Evolutionary conservation across 2,797 vertebrate species (phyloP), one percentile per base, ranked within the genome.

Genomic region (Micropoecilia bifurca): DNA sequence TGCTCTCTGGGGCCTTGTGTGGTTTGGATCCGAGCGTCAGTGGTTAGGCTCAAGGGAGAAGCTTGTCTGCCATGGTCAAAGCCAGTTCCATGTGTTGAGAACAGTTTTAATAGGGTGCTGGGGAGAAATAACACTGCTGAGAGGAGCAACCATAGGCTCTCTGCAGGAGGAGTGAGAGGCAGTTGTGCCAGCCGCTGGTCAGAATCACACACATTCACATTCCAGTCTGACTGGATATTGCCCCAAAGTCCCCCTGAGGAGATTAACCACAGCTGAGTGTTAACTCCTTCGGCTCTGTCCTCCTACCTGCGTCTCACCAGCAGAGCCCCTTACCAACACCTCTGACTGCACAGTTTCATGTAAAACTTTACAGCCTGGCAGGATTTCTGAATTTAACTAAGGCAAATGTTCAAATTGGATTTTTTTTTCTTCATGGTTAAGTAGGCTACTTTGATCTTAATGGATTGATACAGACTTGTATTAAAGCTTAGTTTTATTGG

Each of bases 201-300:
- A 92, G 85, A 94, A 89, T 94, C 90, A 88, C 91, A 93, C 91
- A 93, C 89, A 92, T 93, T 93, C 92, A 75, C 94, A 95, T 95
- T 95, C 94, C 94, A 91, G 81, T 93, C 93, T 92, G 94, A 94
- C 92, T 92, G 93, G 92, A 94, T 94, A 93, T 92, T 89, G 89
- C 91, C 92, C 90, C 92, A 92, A 93, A 93, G 88, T 94, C 90
- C 88, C 92, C 91, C 91, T 85, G 90, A 94, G 92, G 91, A 93
- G 92, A 93, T 95, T 93, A 94, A 88, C 85, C 89, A 87, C 81
- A 82, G 86, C 82, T 89, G 90, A 89, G 90, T 80, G 87, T 94
- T 93, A 92, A 94, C 93, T 92, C 93, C 89, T 93, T 93, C 93
- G 4, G 75, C 82, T 86, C 92, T 77, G 74, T 75, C 78, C 80